Base-by-base conservation (phyloP, 2,113 vertebrate species). In the Oncorhynchus masou region DNA sequence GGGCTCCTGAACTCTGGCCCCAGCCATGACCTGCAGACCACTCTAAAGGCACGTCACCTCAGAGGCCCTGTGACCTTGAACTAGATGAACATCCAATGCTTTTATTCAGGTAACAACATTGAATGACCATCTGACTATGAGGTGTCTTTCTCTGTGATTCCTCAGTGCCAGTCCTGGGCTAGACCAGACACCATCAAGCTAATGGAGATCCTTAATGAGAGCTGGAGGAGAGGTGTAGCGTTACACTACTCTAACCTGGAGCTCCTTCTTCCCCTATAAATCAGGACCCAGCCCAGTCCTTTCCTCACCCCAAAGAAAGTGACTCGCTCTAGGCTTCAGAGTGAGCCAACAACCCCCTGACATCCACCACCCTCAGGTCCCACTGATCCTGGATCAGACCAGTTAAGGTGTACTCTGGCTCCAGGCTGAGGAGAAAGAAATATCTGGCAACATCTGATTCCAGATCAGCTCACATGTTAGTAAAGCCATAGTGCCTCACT, bases 241-340 rank as follows among this genome's bases (percentile, higher is more conserved):
- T 93, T 98, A 76, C 90, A 95, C n/a, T 93, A 96, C 66, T 94
- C 86, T 73, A 97, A 97, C 91, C 90, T 98, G 82, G 95, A 95
- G 86, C 85, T 92, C n/a, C 87, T 96, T 70, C 89, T 96, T 57
- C 94, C 94, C 8, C 88, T 96, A 59, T 93, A 94, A 13, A 69
- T 88, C 64, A 19, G 49, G 22, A n/a, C 81, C 74, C 74, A 90
- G 71, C 74, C 80, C 86, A 82, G 81, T 59, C 76, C 84, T 0
- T 68, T 71, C 70, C 74, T 74, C 34, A 20, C 16, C 59, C 71
- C 59, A 54, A 0, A 77, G 20, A 22, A 54, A 12, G 68, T 24
- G 27, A 5, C 74, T 5, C 5, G 15, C 24, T 39, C 72, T 31
- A 74, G 34, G 68, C 39, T 34, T 25, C 51, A 68, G n/a, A 60